Conservation (phyloP, 2,888 invertebrate species). For the Zaprionus lineosus region DNA sequence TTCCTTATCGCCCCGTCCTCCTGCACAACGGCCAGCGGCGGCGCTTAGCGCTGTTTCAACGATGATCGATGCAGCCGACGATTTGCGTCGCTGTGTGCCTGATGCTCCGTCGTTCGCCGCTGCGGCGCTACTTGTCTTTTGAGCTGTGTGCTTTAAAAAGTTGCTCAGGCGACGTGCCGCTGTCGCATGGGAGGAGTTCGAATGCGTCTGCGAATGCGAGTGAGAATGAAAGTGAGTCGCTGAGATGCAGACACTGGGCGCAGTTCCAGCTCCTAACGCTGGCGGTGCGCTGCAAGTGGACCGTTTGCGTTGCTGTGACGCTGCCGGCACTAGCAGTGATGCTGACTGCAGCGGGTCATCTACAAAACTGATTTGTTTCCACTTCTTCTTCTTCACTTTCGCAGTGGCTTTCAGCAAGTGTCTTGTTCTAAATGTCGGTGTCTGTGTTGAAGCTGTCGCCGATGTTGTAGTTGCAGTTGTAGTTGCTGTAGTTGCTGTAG, state of each 20-base stretch:
- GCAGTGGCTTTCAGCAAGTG: constrained; percentile 74
- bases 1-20: constrained; percentile 31
- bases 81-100: constrained; percentile 62
- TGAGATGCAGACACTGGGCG: constrained; percentile 6
- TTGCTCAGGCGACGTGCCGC: constrained; percentile 55
- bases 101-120: constrained; percentile 6
- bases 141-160: constrained; percentile 50
- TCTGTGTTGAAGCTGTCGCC: constrained; percentile 43
- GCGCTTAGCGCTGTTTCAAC: constrained; percentile 65
- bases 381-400: constrained; percentile 78
- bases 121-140: constrained; percentile 31
- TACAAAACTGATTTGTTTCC: constrained; percentile 76
- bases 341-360: constrained; percentile 57
- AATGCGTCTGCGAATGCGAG: constrained; percentile 5
- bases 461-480: constrained; percentile 21
- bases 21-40: constrained; percentile 57
- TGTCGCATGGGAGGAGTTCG: constrained; percentile 23
- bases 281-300: constrained; percentile 72
- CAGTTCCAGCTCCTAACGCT: constrained; percentile 40
- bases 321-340: constrained; percentile 39
- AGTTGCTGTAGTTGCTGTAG: constrained; percentile 27
- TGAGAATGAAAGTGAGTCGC: not conserved
- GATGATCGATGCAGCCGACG: constrained; percentile 74
- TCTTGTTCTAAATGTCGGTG: constrained; percentile 62
- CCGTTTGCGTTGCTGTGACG: constrained; percentile 56